Evolutionary conservation across 1,140 invertebrate species (phyloP).

Genomic region (Trichomalopsis sarcophagae): DNA sequence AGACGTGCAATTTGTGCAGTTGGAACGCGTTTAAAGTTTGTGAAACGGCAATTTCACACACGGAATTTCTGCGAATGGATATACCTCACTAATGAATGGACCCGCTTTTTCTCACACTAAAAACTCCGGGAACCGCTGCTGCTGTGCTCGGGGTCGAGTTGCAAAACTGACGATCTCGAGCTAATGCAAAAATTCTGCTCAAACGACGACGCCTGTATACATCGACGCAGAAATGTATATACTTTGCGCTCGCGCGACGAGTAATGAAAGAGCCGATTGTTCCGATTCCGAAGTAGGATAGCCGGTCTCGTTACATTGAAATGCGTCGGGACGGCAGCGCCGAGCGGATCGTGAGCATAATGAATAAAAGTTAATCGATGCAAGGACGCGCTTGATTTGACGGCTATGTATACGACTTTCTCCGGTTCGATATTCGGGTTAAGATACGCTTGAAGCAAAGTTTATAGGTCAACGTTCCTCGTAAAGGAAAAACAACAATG

Average conservation of each 20-base stretch:
- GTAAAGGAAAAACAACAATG: no score
- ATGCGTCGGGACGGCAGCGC: background rate
- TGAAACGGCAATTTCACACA: background rate
- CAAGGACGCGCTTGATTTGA: slow-evolving; percentile 15
- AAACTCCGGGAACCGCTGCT: background rate
- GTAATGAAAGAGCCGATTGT: slow-evolving; percentile 21
- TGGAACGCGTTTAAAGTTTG: background rate
- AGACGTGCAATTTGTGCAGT: background rate
- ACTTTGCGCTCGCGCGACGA: background rate
- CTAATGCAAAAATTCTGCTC: background rate
- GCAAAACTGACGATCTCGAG: background rate
- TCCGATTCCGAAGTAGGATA: slow-evolving; percentile 28
- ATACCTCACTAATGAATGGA: background rate
- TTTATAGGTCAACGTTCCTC: background rate
- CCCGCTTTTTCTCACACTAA: background rate
- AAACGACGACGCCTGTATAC: background rate
- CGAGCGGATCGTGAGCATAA: background rate
- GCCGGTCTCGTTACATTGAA: slow-evolving; percentile 21
- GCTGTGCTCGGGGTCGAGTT: background rate
- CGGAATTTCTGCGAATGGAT: background rate
- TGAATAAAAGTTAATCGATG: slow-evolving; percentile 17
- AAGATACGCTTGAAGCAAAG: background rate
- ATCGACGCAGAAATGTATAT: background rate
- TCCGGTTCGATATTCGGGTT: slow-evolving; percentile 10
- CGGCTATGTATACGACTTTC: slow-evolving; percentile 4